These are phyloP conservation scores for Muscidifurax raptorellus DNA, from an alignment of 1,140 invertebrate species.

Conservation along the genomic window DNA sequence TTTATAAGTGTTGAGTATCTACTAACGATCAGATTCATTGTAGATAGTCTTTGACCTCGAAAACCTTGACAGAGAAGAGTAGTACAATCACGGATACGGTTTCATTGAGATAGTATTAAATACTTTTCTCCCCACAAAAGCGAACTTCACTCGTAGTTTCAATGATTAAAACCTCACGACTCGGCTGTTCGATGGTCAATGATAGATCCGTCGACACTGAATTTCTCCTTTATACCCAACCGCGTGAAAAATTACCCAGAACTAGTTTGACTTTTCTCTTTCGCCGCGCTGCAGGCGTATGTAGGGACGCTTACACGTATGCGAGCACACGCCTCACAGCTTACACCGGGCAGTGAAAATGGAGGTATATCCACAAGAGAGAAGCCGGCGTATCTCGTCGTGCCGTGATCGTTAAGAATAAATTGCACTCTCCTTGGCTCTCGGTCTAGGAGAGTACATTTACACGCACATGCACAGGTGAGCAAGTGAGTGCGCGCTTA, in stretches of 20 bases:
- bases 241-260: slow-evolving; percentile 68
- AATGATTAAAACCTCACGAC: slow-evolving; percentile 56
- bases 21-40: slow-evolving; percentile 47
- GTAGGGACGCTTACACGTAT: not conserved
- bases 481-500: no score
- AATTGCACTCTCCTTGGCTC: slow-evolving; percentile 26
- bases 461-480: not conserved
- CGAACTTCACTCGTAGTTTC: slow-evolving; percentile 5
- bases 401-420: slow-evolving; percentile 41
- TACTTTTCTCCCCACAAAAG: not conserved
- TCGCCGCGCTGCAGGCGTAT: slow-evolving; percentile 9
- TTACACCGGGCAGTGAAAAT: slow-evolving; percentile 62
- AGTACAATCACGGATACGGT: not conserved
- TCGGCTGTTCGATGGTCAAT: slow-evolving; percentile 64
- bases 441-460: not conserved
- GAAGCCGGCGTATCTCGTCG: slow-evolving; percentile 58
- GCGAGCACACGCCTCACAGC: not conserved
- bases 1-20: not conserved
- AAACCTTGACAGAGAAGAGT: not conserved
- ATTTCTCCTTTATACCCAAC: slow-evolving; percentile 74
- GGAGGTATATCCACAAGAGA: slow-evolving; percentile 46
- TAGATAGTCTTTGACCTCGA: not conserved
- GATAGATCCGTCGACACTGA: slow-evolving; percentile 70
- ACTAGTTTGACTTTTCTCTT: slow-evolving; percentile 74
- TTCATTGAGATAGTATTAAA: slow-evolving; percentile 24